Percentiles rank a stretch among this genome's conserved stretches.
These are phyloP conservation scores for Lithobates sylvaticus DNA, from an alignment of 2,797 vertebrate genomes.

Conservation along the genomic window DNA sequence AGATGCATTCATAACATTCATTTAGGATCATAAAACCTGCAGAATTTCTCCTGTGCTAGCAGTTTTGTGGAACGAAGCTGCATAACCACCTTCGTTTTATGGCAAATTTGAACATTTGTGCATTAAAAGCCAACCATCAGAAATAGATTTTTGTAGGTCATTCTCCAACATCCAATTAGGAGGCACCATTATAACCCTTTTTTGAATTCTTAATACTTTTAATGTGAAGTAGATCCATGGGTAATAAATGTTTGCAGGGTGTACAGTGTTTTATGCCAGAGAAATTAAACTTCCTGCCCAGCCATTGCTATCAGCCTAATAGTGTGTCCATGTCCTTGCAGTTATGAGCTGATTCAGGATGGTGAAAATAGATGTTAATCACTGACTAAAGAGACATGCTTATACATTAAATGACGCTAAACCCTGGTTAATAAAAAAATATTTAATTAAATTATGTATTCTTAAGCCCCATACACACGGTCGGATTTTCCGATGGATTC, in stretches of 20 bases:
- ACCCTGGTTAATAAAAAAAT: too few species aligned
- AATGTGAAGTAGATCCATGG: conserved; percentile 18
- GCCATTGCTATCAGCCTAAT: background rate
- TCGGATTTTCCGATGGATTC: too few species aligned
- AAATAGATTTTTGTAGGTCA: conserved; percentile 56
- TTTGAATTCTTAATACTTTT: conserved; percentile 32
- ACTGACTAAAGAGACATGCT: too few species aligned
- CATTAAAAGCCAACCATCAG: conserved; percentile 55
- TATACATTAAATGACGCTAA: too few species aligned
- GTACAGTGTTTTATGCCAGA: background rate
- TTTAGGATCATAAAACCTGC: conserved; percentile 55
- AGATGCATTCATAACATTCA: conserved; percentile 51
- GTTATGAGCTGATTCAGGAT: background rate
- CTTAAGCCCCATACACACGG: too few species aligned
- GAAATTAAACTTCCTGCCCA: conserved; percentile 4
- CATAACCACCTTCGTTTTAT: conserved; percentile 54
- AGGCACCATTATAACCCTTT: conserved; percentile 34
- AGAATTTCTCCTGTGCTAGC: conserved; percentile 54
- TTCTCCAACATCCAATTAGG: conserved; percentile 48
- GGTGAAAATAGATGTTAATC: background rate
- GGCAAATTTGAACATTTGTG: conserved; percentile 60
- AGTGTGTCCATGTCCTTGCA: background rate
- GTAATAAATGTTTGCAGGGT: conserved; percentile 41
- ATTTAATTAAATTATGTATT: too few species aligned
- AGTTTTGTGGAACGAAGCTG: conserved; percentile 48